These are phyloP conservation scores for Argyra leucocephala DNA, from an alignment of 2,888 invertebrate genomes.

Conservation along the genomic window DNA sequence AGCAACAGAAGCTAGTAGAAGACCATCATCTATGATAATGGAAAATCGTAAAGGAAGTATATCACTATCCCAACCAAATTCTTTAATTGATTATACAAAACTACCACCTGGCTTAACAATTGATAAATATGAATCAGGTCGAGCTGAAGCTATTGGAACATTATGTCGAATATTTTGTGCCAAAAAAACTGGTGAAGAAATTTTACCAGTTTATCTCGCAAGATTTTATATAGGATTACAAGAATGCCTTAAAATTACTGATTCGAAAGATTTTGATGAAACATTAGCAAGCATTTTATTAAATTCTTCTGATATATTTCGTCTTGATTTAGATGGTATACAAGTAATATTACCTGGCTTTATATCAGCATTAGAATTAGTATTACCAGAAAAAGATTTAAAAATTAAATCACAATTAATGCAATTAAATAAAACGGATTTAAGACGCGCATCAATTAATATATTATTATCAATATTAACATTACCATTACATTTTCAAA, in stretches of 20 bases:
- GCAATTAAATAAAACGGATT: slow-evolving; percentile 56
- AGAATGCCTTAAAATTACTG: slow-evolving; percentile 67
- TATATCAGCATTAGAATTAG: slow-evolving; percentile 80
- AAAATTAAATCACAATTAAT: slow-evolving; percentile 61
- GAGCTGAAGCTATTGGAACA: slow-evolving; percentile 91
- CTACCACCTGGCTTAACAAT: slow-evolving; percentile 61
- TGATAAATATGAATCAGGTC: slow-evolving; percentile 71
- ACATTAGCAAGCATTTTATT: slow-evolving; percentile 79
- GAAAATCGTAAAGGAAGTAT: slow-evolving; percentile 49
- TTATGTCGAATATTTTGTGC: slow-evolving; percentile 92
- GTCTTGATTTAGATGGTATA: slow-evolving; percentile 85
- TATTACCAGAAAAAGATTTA: slow-evolving; percentile 76
- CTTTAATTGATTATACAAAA: slow-evolving; percentile 56
- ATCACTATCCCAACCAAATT: slow-evolving; percentile 54
- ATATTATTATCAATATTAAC: slow-evolving; percentile 82
- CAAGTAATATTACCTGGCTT: slow-evolving; percentile 83
- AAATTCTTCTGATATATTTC: slow-evolving; percentile 79
- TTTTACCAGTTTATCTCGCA: slow-evolving; percentile 84
- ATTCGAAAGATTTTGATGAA: slow-evolving; percentile 60
- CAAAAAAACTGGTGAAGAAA: slow-evolving; percentile 88
- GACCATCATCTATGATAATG: slow-evolving; percentile 58
- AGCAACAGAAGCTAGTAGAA: slow-evolving; percentile 48
- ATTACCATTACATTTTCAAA: slow-evolving; percentile 85
- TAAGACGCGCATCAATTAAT: slow-evolving; percentile 86
- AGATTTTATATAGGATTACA: slow-evolving; percentile 86